phyloP scores from a whole-genome alignment of 2,113 vertebrate species.

The Hypocryptadius cinnamomeus region DNA sequence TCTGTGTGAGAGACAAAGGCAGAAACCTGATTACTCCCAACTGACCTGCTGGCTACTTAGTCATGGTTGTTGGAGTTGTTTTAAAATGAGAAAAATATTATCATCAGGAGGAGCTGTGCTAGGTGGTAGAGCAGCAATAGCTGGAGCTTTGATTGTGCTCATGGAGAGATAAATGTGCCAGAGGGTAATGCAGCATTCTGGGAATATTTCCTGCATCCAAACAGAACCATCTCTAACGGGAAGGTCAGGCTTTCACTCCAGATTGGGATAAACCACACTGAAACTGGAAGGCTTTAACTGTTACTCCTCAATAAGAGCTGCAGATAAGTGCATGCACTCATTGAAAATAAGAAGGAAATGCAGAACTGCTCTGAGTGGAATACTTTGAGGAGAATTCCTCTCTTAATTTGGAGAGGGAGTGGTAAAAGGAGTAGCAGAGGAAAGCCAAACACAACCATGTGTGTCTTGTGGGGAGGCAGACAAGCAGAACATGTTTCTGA shows the following conservation, averaged over 20 bases:
- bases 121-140: background rate
- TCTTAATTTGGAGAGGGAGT: background rate
- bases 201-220: background rate
- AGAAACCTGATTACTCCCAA: constrained; percentile 1
- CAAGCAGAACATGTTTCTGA: fast-evolving
- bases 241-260: background rate
- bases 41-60: background rate
- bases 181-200: background rate
- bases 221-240: background rate
- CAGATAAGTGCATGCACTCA: background rate
- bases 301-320: background rate
- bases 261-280: background rate
- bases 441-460: background rate
- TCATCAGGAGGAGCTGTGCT: constrained; percentile 2
- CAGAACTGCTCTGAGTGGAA: background rate
- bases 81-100: constrained; percentile 22
- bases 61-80: background rate
- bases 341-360: background rate
- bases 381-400: background rate
- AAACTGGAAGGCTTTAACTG: background rate
- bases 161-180: background rate
- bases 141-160: background rate
- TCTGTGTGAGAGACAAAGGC: background rate
- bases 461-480: background rate
- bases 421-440: background rate